Conservation (phyloP, 1,140 invertebrate species). For the Dinoponera quadriceps region DNA sequence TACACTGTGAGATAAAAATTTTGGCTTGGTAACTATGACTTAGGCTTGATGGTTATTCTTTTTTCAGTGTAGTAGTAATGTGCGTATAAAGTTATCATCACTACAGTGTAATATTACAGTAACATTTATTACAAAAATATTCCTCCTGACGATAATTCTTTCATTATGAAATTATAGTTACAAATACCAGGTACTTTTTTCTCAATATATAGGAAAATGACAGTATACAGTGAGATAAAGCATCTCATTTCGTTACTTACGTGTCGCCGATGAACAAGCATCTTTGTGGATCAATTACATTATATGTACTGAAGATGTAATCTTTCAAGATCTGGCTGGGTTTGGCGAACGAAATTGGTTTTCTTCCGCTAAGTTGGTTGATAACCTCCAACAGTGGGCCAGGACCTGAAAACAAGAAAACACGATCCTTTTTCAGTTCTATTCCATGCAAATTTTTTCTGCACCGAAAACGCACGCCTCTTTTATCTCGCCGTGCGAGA, state of each 20-base stretch:
- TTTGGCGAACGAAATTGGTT: conserved; percentile 85
- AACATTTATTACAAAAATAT: no score
- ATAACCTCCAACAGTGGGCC: conserved; percentile 85
- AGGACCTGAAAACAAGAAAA: conserved; percentile 80
- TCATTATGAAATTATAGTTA: no score
- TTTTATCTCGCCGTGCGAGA: no score
- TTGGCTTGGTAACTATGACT: no score
- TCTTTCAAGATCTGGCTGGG: conserved; percentile 85
- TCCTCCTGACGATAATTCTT: no score
- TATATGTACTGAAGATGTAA: conserved; percentile 80
- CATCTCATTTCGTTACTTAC: conserved; percentile 77
- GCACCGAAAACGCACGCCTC: neutral
- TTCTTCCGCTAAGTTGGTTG: conserved; percentile 78
- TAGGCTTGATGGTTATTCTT: no score
- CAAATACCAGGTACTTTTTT: no score
- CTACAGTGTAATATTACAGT: no score
- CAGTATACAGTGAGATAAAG: neutral
- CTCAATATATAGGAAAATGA: no score
- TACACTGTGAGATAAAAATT: no score
- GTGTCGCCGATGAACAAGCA: conserved; percentile 89
- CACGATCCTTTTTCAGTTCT: neutral
- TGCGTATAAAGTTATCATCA: no score
- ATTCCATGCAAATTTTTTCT: conserved; percentile 27
- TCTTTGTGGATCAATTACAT: conserved; percentile 83
- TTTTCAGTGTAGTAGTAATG: no score